Percentiles rank a stretch among this genome's conserved stretches.
phyloP scores from a whole-genome alignment of 2,888 invertebrate genomes.

The Abrostola triplasia region DNA sequence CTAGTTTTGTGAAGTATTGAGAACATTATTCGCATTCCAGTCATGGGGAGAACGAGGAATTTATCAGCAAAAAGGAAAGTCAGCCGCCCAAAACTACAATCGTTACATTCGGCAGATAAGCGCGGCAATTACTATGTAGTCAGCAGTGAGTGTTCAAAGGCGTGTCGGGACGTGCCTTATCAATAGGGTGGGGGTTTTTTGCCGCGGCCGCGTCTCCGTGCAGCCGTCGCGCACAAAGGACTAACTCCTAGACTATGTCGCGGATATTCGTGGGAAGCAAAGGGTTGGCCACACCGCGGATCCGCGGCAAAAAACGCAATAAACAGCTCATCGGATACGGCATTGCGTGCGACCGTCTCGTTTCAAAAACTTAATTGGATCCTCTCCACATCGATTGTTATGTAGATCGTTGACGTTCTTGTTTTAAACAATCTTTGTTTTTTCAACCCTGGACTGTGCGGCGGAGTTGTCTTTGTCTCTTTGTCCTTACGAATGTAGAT shows the following conservation, averaged over 20 bases:
- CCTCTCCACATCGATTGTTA: conserved; percentile 56
- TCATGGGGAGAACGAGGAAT: conserved; percentile 28
- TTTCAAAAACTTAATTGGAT: conserved; percentile 59
- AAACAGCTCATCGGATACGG: conserved; percentile 50
- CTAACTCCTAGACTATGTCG: conserved; percentile 56
- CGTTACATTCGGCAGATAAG: conserved; percentile 53
- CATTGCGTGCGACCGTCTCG: conserved; percentile 63
- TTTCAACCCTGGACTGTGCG: conserved; percentile 24
- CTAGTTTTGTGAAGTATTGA: not conserved
- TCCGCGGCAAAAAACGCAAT: conserved; percentile 58
- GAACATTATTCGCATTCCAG: conserved; percentile 11
- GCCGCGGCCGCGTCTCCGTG: conserved; percentile 53
- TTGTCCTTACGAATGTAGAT: conserved; percentile 36
- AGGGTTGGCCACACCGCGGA: conserved; percentile 63
- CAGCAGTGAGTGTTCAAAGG: conserved; percentile 62
- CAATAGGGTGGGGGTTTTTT: conserved; percentile 68
- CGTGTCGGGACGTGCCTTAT: conserved; percentile 73
- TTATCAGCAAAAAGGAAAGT: conserved; percentile 29
- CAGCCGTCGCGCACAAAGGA: conserved; percentile 56
- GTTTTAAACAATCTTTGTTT: conserved; percentile 42
- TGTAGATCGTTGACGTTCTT: conserved; percentile 43
- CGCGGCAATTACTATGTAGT: conserved; percentile 57
- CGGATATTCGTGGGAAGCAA: conserved; percentile 73
- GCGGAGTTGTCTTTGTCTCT: conserved; percentile 32
- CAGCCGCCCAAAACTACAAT: conserved; percentile 48